phyloP scores from a whole-genome alignment of 1,140 invertebrate genomes.

The Lepidurus packardi region DNA sequence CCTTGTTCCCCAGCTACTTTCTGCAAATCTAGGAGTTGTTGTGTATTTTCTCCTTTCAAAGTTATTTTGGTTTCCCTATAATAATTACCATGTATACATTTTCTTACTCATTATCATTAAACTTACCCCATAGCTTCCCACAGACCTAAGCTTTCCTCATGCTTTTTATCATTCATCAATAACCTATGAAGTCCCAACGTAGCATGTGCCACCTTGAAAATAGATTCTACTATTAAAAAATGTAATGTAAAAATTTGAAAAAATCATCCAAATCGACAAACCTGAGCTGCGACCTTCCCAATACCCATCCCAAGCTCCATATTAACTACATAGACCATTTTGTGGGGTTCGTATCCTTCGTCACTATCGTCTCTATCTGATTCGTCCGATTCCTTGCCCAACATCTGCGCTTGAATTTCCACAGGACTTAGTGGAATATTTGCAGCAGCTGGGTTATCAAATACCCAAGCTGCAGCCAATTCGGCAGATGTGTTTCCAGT shows the following conservation, averaged over 20 bases:
- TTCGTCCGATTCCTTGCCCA: slow-evolving; percentile 27
- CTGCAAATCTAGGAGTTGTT: slow-evolving; percentile 51
- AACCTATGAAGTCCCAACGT: slow-evolving; percentile 53
- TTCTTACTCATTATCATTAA: neutral
- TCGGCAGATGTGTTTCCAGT: slow-evolving; percentile 53
- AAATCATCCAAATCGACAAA: slow-evolving; percentile 33
- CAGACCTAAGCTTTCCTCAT: slow-evolving; percentile 46
- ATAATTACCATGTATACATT: slow-evolving; percentile 34
- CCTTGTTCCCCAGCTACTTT: slow-evolving; percentile 48
- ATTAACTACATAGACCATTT: slow-evolving; percentile 64
- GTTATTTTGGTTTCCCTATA: slow-evolving; percentile 58
- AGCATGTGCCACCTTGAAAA: slow-evolving; percentile 53
- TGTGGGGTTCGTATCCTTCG: slow-evolving; percentile 47
- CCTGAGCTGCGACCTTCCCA: slow-evolving; percentile 58
- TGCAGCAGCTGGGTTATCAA: slow-evolving; percentile 48
- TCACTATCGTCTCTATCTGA: slow-evolving; percentile 40
- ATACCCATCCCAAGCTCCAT: slow-evolving; percentile 54
- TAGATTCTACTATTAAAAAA: slow-evolving; percentile 23
- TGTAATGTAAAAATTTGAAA: neutral
- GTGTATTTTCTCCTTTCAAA: slow-evolving; percentile 52
- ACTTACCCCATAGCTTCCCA: slow-evolving; percentile 52
- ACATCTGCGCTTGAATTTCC: slow-evolving; percentile 23
- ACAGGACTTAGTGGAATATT: slow-evolving; percentile 5
- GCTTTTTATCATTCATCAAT: slow-evolving; percentile 46
- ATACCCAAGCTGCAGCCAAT: slow-evolving; percentile 52